Percentiles rank a stretch among this genome's conserved stretches.
Conservation (phyloP, 1,140 invertebrate genomes). For the Halictus rubicundus region DNA sequence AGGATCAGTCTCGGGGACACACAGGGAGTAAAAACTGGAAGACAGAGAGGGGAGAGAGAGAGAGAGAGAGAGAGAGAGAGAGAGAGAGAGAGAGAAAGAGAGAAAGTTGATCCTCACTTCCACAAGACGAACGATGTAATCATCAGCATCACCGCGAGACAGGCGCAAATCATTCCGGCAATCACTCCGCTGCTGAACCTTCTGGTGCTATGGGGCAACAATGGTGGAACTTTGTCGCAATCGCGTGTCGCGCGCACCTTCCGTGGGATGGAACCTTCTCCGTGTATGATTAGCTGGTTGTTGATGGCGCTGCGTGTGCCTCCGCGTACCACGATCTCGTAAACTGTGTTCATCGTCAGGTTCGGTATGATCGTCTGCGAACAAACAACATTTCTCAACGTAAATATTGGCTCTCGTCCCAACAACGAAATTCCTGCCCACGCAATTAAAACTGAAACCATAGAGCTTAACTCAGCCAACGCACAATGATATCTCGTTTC, state of each 20-base stretch:
- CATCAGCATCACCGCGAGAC: constrained; percentile 86
- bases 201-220: constrained; percentile 81
- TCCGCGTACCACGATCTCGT: constrained; percentile 88
- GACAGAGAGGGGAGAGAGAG: not conserved
- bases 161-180: constrained; percentile 87
- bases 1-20: too few species aligned
- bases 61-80: not conserved
- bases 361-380: constrained; percentile 87
- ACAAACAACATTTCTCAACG: not conserved
- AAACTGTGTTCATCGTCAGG: constrained; percentile 87
- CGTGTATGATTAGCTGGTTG: constrained; percentile 83
- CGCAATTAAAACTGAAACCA: too few species aligned
- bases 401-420: not conserved
- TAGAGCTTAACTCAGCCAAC: too few species aligned
- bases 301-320: constrained; percentile 86
- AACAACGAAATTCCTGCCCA: too few species aligned
- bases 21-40: too few species aligned
- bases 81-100: too few species aligned
- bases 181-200: constrained; percentile 87
- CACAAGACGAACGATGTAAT: constrained; percentile 88
- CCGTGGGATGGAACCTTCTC: constrained; percentile 84
- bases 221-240: constrained; percentile 84
- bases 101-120: constrained; percentile 83
- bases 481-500: too few species aligned
- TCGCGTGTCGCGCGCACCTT: constrained; percentile 85